phyloP scores from a whole-genome alignment of 2,888 invertebrate genomes.

The Clusia tigrina region DNA sequence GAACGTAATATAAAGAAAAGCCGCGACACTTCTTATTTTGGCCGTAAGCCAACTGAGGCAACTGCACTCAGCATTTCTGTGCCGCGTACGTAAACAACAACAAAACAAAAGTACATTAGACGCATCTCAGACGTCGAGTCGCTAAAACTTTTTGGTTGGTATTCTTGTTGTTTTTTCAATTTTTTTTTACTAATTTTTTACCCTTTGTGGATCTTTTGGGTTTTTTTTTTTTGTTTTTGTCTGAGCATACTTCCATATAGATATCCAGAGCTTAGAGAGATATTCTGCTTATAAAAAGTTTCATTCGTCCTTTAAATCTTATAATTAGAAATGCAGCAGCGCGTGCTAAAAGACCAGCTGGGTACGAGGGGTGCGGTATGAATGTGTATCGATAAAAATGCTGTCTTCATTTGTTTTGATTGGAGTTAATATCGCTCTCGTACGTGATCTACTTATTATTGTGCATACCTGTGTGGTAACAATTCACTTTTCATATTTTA shows the following conservation, averaged over 20 bases:
- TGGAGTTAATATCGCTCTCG: no score
- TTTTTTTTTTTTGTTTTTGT: background rate
- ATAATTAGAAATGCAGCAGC: no score
- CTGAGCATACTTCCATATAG: background rate
- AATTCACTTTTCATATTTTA: no score
- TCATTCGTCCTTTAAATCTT: no score
- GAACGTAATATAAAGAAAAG: background rate
- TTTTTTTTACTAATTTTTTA: background rate
- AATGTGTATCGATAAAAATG: no score
- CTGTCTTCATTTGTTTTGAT: no score
- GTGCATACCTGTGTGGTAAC: no score
- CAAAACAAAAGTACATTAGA: slow-evolving; percentile 22
- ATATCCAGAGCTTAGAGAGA: background rate
- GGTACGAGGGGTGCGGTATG: no score
- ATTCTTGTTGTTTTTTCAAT: background rate
- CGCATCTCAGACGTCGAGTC: slow-evolving; percentile 37
- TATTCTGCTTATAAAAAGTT: no score
- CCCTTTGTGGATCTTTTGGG: background rate
- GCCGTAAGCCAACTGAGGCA: slow-evolving; percentile 35
- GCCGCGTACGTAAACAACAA: background rate
- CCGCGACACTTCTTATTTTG: slow-evolving; percentile 20
- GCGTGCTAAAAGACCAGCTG: no score
- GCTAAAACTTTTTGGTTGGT: slow-evolving; percentile 15
- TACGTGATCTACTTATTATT: no score
- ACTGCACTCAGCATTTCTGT: slow-evolving; percentile 21